Percentiles rank a stretch among this genome's conserved stretches.
Conservation (phyloP, 1,140 invertebrate genomes). For the Sitodiplosis mosellana region DNA sequence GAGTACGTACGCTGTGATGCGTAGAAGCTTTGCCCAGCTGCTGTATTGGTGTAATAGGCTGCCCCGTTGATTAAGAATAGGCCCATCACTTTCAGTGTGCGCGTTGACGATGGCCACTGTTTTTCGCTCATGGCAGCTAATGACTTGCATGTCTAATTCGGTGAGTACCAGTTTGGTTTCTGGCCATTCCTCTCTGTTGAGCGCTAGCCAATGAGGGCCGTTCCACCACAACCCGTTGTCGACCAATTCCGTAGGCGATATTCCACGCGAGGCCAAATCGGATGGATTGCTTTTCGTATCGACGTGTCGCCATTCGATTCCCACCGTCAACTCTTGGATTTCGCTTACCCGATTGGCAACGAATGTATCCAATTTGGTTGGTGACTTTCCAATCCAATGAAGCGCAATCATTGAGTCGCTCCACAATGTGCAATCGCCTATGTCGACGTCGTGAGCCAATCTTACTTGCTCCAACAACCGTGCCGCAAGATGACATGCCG, state of each 20-base stretch:
- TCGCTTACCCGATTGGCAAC: conserved; percentile 5
- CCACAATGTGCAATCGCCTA: conserved; percentile 2
- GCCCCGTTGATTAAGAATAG: background rate
- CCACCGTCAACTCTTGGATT: conserved; percentile 12
- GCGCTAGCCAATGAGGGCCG: conserved; percentile 12
- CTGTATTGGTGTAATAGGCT: background rate
- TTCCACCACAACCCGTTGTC: conserved; percentile 16
- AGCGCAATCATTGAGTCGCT: conserved; percentile 21
- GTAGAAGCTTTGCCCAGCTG: background rate
- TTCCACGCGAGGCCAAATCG: conserved; percentile 18
- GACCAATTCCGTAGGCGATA: conserved; percentile 9
- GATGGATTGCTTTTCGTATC: conserved; percentile 17
- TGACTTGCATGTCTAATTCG: background rate
- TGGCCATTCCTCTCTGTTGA: background rate
- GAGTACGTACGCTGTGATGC: background rate
- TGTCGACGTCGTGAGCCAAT: too few relatives aligned
- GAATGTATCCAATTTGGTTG: conserved; percentile 7
- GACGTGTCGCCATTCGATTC: conserved; percentile 14
- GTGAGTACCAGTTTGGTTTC: background rate
- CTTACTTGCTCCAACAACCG: conserved; percentile 7
- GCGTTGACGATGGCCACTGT: background rate
- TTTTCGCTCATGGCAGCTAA: background rate
- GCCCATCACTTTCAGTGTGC: background rate
- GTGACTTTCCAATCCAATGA: conserved; percentile 14
- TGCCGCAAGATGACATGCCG: conserved; percentile 7